A percentile compares a stretch with the other conserved stretches of the same genome.
phyloP scores from a whole-genome alignment of 2,888 invertebrate genomes.

The Drosophila monieri region DNA sequence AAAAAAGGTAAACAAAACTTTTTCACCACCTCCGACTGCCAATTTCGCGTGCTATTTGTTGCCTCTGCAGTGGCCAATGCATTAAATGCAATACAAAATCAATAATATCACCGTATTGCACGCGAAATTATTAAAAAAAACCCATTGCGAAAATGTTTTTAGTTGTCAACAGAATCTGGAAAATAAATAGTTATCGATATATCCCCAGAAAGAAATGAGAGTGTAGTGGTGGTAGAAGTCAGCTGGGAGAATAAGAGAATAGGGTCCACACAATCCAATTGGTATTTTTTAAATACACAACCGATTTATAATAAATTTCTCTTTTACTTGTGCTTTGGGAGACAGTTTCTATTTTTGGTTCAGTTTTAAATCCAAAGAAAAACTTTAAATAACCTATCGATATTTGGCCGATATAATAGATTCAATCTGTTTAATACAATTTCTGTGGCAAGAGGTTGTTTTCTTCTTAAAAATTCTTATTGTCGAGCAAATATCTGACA shows the following conservation, averaged over 20 bases:
- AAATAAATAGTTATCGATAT: slow-evolving; percentile 3
- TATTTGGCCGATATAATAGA: not conserved
- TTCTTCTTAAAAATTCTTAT: not conserved
- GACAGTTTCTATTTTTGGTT: not conserved
- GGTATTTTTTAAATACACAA: not conserved
- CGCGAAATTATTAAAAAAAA: slow-evolving; percentile 47
- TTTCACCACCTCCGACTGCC: slow-evolving; percentile 14
- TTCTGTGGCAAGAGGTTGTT: not conserved
- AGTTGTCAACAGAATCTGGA: slow-evolving; percentile 18
- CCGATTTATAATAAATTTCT: not conserved
- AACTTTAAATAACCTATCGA: not conserved
- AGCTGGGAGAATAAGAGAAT: not conserved
- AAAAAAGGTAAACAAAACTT: slow-evolving; percentile 43
- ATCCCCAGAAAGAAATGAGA: not conserved
- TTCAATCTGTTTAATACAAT: not conserved
- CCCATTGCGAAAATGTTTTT: slow-evolving; percentile 54
- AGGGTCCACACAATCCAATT: not conserved
- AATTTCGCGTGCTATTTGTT: slow-evolving; percentile 12
- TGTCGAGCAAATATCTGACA: not conserved
- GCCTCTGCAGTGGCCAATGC: slow-evolving; percentile 20
- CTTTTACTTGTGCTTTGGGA: not conserved
- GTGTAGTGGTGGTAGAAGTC: slow-evolving; percentile 1
- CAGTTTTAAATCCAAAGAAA: not conserved
- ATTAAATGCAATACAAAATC: slow-evolving; percentile 51
- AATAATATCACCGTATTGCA: slow-evolving; percentile 42